phyloP scores from a whole-genome alignment of 2,113 vertebrate species.

The Siniperca chuatsi region DNA sequence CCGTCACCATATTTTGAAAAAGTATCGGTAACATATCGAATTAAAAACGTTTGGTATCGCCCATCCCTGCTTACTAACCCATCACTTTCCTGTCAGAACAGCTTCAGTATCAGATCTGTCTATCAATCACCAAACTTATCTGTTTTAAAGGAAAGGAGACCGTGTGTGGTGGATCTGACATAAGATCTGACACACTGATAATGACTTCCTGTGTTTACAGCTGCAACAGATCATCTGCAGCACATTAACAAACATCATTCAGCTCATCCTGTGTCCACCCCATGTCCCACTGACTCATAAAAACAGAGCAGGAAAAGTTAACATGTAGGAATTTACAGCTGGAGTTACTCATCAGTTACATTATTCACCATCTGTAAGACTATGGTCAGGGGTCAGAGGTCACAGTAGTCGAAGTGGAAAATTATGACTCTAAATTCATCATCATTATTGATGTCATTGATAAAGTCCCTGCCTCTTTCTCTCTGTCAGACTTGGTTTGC shows the following conservation, averaged over 20 bases:
- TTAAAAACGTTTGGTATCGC: too few relatives aligned
- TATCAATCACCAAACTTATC: neutral
- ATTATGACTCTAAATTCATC: neutral
- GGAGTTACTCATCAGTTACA: slow-evolving; percentile 7
- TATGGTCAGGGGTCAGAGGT: slow-evolving; percentile 27
- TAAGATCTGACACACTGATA: neutral
- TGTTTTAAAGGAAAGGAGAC: slow-evolving; percentile 17
- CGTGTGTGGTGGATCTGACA: too few relatives aligned
- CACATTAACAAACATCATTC: slow-evolving; percentile 52
- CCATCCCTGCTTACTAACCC: too few relatives aligned
- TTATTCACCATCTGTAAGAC: neutral
- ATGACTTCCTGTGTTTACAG: slow-evolving; percentile 53
- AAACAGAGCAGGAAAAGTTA: slow-evolving; percentile 29
- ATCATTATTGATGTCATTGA: neutral
- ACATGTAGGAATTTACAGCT: slow-evolving; percentile 42
- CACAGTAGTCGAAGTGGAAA: slow-evolving; percentile 2
- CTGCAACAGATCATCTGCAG: slow-evolving; percentile 38
- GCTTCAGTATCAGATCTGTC: neutral
- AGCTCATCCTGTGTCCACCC: slow-evolving; percentile 20
- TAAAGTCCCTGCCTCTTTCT: slow-evolving; percentile 36
- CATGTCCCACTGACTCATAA: slow-evolving; percentile 34
- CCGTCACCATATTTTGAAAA: too few relatives aligned
- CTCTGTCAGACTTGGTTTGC: slow-evolving; percentile 89
- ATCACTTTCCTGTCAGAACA: neutral
- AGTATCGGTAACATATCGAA: too few relatives aligned